Base-by-base conservation (phyloP, 2,888 invertebrate genomes). In the Mactromeris polynyma region DNA sequence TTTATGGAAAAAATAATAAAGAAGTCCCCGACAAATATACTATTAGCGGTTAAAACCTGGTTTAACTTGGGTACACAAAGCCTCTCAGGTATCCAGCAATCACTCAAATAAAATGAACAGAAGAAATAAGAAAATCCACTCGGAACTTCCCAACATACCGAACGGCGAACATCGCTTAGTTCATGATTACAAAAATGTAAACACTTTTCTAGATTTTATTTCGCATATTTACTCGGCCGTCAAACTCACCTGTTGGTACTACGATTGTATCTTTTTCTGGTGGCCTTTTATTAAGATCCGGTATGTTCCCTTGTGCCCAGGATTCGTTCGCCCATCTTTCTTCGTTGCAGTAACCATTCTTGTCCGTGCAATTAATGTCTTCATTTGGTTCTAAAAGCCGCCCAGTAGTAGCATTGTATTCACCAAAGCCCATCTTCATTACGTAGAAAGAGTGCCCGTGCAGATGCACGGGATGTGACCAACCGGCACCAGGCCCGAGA, bases 401-500 rank as follows among this genome's bases (percentile, higher is more conserved):
- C 1, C 84, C 89, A 19, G 36, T 86, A 2, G 17, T 17, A 6
- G 19, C 3, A 36, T 81, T 54, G 69, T 89, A 89, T 2, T 33
- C 42, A 38, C 89, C 82, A 64, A 83, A 80, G 0, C 87, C 87
- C 87, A 87, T 87, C 79, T 83, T 87, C 87, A 58, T 69, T 0
- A 95, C 94, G 38, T 93, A 94, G 83, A 95, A 95, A 9, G 92
- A 93, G 81, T 95, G 94, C 11, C 95, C 95, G 80, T 95, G 95
- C 36, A 95, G 80, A 86, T 95, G 95, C 40, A 95, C 84, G 0
- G 94, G 94, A 80, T 95, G 95, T n/a, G 94, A 93, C 86, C 90
- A 93, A 0, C 93, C 94, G 1, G 85, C 80, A 14, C 94, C 94
- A 4, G 40, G 87, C 0, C 94, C 94, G 7, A 93, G 80, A 31